phyloP scores from a whole-genome alignment of 2,113 vertebrate species.

The Dasyornis broadbenti region DNA sequence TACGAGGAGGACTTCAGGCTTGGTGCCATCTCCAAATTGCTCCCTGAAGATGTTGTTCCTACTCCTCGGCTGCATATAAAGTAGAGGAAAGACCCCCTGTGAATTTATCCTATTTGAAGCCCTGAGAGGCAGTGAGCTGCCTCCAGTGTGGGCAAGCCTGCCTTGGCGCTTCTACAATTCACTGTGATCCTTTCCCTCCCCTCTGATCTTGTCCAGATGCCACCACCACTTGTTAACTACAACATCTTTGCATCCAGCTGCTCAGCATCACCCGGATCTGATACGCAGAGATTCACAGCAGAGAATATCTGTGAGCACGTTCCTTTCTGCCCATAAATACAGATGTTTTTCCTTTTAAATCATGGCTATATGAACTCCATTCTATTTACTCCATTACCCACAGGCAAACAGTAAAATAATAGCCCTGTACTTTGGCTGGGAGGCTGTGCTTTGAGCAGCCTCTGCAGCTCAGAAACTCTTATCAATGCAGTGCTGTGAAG shows the following conservation, averaged over 20 bases:
- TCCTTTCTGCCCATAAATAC: slow-evolving; percentile 5
- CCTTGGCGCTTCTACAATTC: background rate
- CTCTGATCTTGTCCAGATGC: slow-evolving; percentile 58
- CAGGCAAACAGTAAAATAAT: slow-evolving; percentile 64
- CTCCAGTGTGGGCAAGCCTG: background rate
- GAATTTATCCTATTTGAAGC: background rate
- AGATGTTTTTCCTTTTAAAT: slow-evolving; percentile 27
- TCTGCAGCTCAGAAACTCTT: slow-evolving; percentile 16
- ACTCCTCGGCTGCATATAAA: background rate
- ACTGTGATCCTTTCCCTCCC: background rate
- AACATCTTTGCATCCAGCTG: background rate
- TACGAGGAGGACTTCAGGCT: background rate
- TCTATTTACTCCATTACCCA: slow-evolving; percentile 58
- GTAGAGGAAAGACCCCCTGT: background rate
- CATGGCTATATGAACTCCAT: slow-evolving; percentile 19
- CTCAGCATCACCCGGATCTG: background rate
- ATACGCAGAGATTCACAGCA: background rate
- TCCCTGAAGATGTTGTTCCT: background rate
- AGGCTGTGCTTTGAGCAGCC: slow-evolving; percentile 33
- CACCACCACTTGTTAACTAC: background rate
- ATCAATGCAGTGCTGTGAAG: background rate
- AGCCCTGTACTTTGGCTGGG: slow-evolving; percentile 18
- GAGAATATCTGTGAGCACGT: background rate
- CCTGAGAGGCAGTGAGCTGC: background rate
- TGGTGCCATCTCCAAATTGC: background rate